Evolutionary conservation across 1,140 invertebrate species (phyloP).

Genomic region (Platyura marginata): DNA sequence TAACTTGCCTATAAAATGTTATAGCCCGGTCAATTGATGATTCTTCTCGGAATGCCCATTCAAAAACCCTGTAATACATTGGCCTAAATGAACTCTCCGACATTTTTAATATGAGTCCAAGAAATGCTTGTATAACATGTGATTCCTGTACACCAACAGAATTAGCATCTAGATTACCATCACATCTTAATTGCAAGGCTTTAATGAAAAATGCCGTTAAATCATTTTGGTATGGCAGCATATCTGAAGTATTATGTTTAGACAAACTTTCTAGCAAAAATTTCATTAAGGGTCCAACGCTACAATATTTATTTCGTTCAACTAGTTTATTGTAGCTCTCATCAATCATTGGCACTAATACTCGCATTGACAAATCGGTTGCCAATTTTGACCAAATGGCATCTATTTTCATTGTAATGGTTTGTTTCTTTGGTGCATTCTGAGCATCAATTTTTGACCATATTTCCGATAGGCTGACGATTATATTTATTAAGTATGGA

Average conservation of each 20-base stretch:
- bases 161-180: slow-evolving; percentile 17
- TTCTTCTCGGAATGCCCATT: slow-evolving; percentile 51
- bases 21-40: slow-evolving; percentile 45
- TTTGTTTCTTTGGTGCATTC: slow-evolving; percentile 24
- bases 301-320: slow-evolving; percentile 33
- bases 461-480: slow-evolving; percentile 41
- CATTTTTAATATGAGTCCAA: slow-evolving; percentile 63
- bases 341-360: slow-evolving; percentile 55
- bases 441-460: slow-evolving; percentile 25
- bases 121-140: slow-evolving; percentile 50
- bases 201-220: slow-evolving; percentile 56
- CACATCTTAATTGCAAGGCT: slow-evolving; percentile 48
- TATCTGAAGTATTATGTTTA: slow-evolving; percentile 34
- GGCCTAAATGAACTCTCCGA: slow-evolving; percentile 76
- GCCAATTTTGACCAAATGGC: slow-evolving; percentile 48
- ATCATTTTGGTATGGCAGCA: slow-evolving; percentile 40
- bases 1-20: slow-evolving; percentile 56
- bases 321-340: slow-evolving; percentile 43
- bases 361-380: slow-evolving; percentile 42
- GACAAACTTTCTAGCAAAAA: slow-evolving; percentile 51
- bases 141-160: slow-evolving; percentile 37
- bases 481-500: slow-evolving; percentile 59
- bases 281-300: slow-evolving; percentile 49
- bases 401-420: slow-evolving; percentile 34
- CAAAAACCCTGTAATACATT: slow-evolving; percentile 68